Evolutionary conservation across 2,888 invertebrate genomes (phyloP).

Genomic region (Ellobium chinense): DNA sequence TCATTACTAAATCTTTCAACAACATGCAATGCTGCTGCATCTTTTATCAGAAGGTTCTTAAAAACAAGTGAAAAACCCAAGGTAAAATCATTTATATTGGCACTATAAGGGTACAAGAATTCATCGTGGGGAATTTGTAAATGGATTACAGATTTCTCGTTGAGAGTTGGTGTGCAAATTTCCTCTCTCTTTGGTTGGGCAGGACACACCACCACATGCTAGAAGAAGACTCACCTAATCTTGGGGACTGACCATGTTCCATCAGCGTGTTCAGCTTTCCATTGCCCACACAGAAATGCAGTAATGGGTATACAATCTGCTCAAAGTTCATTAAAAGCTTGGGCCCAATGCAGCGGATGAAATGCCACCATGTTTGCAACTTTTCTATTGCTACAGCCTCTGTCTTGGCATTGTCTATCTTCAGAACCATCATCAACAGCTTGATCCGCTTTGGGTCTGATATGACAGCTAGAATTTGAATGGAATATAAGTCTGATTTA

Average conservation of each 20-base stretch:
- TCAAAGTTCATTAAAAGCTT: constrained; percentile 71
- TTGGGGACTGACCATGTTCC: not conserved
- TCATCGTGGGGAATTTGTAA: too few relatives aligned
- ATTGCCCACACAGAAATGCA: constrained; percentile 65
- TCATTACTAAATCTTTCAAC: too few relatives aligned
- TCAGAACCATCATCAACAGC: constrained; percentile 76
- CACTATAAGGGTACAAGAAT: too few relatives aligned
- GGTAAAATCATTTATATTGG: too few relatives aligned
- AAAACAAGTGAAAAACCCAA: too few relatives aligned
- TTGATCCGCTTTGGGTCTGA: constrained; percentile 71
- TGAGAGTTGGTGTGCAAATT: too few relatives aligned
- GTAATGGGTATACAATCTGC: constrained; percentile 52
- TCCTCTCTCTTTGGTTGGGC: too few relatives aligned
- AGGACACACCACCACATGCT: too few relatives aligned
- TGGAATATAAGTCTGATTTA: too few relatives aligned
- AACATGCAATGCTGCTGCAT: too few relatives aligned
- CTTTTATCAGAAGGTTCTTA: too few relatives aligned
- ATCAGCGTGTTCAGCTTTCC: not conserved
- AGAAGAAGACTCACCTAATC: constrained; percentile 19
- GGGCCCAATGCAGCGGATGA: constrained; percentile 64
- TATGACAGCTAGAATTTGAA: constrained; percentile 72
- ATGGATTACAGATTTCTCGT: too few relatives aligned
- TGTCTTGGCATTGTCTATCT: constrained; percentile 68
- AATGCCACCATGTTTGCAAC: constrained; percentile 74
- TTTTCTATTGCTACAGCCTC: constrained; percentile 73